These are phyloP conservation scores for Bradynema listronoti DNA, from an alignment of 1,140 invertebrate genomes.

Conservation along the genomic window DNA sequence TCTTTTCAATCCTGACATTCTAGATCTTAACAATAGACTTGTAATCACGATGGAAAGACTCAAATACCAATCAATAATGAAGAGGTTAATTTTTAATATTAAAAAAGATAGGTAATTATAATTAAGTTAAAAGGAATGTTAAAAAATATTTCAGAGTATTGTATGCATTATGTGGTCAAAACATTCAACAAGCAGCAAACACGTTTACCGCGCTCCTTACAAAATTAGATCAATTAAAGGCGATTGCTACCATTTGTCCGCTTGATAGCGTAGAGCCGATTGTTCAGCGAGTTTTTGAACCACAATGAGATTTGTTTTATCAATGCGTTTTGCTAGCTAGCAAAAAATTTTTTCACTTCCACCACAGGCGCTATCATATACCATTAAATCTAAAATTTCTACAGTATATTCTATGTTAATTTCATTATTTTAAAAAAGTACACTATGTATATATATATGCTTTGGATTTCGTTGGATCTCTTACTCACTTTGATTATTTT, in stretches of 20 bases:
- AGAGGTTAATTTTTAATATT: background rate
- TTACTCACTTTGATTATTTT: too few species aligned
- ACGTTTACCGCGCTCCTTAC: constrained; percentile 13
- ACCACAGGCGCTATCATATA: too few species aligned
- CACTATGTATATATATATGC: too few species aligned
- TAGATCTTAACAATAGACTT: constrained; percentile 24
- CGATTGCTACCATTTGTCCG: constrained; percentile 7
- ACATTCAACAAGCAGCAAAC: constrained; percentile 8
- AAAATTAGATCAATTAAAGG: constrained; percentile 18
- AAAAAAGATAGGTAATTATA: background rate
- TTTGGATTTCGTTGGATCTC: too few species aligned
- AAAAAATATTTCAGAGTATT: constrained; percentile 16
- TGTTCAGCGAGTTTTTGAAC: constrained; percentile 10
- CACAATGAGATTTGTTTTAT: background rate
- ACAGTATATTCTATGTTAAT: too few species aligned
- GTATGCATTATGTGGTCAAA: constrained; percentile 18
- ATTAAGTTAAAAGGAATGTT: constrained; percentile 1
- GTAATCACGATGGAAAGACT: background rate
- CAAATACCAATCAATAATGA: constrained; percentile 2
- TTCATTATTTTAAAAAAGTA: too few species aligned
- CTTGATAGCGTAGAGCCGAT: constrained; percentile 6
- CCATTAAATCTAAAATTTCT: too few species aligned
- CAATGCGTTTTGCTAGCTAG: background rate
- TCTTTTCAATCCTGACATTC: constrained; percentile 31
- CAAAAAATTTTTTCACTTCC: background rate